Percentiles rank a stretch among this genome's conserved stretches.
Evolutionary conservation across 2,888 invertebrate genomes (phyloP).

Genomic region (Coelopa pilipes): DNA sequence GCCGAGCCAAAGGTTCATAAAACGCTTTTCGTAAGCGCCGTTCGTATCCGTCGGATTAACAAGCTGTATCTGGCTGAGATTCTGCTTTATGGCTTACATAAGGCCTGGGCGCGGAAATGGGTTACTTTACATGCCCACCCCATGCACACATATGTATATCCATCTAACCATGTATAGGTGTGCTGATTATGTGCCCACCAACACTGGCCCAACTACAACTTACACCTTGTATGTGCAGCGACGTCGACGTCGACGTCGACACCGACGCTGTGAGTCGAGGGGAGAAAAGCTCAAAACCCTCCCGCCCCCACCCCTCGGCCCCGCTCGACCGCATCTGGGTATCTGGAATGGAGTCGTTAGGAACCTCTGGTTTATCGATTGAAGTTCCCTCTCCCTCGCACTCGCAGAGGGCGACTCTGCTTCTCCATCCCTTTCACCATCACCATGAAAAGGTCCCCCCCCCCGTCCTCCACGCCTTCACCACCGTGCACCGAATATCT

Average conservation of each 20-base stretch:
- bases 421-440: not conserved
- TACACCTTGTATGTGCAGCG: not conserved
- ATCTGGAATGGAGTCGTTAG: constrained; percentile 27
- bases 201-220: constrained; percentile 1
- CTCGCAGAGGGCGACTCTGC: too few species aligned
- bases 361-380: constrained; percentile 35
- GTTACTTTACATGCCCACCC: constrained; percentile 8
- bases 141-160: not conserved
- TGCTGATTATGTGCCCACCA: too few species aligned
- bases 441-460: not conserved
- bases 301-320: not conserved
- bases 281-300: not conserved
- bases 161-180: too few species aligned
- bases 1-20: too few species aligned
- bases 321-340: constrained; percentile 34
- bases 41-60: too few species aligned
- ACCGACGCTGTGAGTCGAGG: not conserved
- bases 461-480: too few species aligned
- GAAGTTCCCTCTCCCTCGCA: not conserved
- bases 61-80: too few species aligned
- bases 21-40: too few species aligned
- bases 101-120: constrained; percentile 27
- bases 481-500: not conserved
- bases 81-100: not conserved
- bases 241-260: not conserved